These are phyloP conservation scores for Enteromius radiatus DNA, from an alignment of 2,797 vertebrate genomes.

Conservation along the genomic window DNA sequence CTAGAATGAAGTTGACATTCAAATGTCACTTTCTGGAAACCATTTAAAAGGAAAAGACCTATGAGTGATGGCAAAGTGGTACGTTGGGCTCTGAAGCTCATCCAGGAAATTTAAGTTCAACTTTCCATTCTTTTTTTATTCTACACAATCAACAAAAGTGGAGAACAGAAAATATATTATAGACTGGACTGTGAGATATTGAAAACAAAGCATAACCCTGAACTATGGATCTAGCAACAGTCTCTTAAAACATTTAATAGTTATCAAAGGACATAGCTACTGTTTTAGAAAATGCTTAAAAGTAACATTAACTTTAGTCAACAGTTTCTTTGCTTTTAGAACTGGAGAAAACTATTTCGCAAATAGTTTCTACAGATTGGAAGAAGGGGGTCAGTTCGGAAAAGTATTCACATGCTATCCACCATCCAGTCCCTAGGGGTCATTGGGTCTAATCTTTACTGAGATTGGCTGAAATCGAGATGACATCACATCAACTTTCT, in stretches of 20 bases:
- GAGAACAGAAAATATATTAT: not conserved
- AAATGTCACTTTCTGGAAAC: not conserved
- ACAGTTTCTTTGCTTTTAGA: not conserved
- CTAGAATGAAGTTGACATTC: not conserved
- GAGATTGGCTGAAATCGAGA: constrained; percentile 1
- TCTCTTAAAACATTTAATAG: not conserved
- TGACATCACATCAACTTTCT: constrained; percentile 43
- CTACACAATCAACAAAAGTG: not conserved
- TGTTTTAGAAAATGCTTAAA: not conserved
- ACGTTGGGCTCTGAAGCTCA: not conserved
- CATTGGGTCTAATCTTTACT: not conserved
- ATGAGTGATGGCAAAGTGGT: not conserved
- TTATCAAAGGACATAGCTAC: not conserved
- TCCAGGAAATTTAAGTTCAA: not conserved
- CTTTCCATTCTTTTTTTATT: not conserved
- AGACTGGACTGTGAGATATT: not conserved
- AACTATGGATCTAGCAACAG: not conserved
- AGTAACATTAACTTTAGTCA: not conserved
- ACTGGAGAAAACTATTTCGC: not conserved
- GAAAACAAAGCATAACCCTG: not conserved
- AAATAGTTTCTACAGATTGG: not conserved
- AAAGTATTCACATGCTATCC: not conserved
- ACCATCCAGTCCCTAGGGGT: not conserved
- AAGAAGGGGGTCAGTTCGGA: not conserved
- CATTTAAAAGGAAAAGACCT: not conserved